Evolutionary conservation across 23 tunicate genomes (phyloP), one percentile per base, ranked within the genome.

Genomic region (Phallusia fumigata): DNA sequence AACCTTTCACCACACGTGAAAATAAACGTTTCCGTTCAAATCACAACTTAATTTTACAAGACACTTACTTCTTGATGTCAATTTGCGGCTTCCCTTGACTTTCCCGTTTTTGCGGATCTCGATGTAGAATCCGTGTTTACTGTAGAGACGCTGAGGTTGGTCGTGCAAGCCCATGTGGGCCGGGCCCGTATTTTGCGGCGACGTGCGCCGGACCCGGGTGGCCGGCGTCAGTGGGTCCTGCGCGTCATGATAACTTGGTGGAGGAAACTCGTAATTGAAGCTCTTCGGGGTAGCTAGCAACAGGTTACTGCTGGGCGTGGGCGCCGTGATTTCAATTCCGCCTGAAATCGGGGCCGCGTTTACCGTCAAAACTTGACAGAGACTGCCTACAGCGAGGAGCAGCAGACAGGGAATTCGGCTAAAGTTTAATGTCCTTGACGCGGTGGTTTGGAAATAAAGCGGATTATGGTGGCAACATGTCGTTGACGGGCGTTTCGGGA

Each of bases 91-190:
- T 30, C 95, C 88, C 64, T 77, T 80, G 49, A 89, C 95, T 89
- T 89, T 89, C 53, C 93, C 93, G 36, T 79, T 83, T 86, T 76
- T 80, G 51, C 78, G 76, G 16, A 89, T 84, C 52, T 89, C 95
- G 19, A 89, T 50, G 49, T 74, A 84, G 45, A 44, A 89, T 19
- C 82, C 84, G 73, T 35, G 24, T 74, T 85, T 84, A 30, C 81
- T 33, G 72, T 30, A 75, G 32, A 89, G 87, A 18, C 95, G 75
- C 45, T 80, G 95, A 18, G 78, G 85, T 6, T 76, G 82, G 33
- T 35, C 35, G 52, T 53, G 81, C 33, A 33, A 30, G 12, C 36
- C 30, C 28, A 81, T 32, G 31, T 79, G 36, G 21, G 50, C 74
- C 19, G 65, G 35, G 36, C 65, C 81, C 36, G 87, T 35, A 31